Base-by-base conservation (phyloP, 2,797 vertebrate species). In the Pangasius krempfi region DNA sequence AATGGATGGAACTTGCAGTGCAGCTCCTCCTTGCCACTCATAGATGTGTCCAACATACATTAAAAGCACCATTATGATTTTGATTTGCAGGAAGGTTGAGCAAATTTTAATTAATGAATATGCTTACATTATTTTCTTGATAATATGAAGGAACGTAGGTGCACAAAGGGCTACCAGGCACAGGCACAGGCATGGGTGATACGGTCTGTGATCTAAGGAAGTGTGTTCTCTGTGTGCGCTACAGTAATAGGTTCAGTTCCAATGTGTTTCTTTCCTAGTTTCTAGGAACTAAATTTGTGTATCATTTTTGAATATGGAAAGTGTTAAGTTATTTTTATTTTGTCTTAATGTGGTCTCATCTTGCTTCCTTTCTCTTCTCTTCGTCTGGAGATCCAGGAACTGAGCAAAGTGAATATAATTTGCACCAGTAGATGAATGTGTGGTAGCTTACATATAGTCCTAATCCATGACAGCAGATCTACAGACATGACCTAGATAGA, bases 351-450 rank as follows among this genome's bases (percentile, higher is more conserved):
- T 22, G 52, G 18, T 64, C n/a, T 54, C 27, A 33, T 27, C 68
- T 14, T 50, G 47, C 47, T 52, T 12, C 33, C 44, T 62, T 20
- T 70, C 4, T 70, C 20, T 37, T 6, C 12, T 81, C 30, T 20
- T 44, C 44, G n/a, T 85, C 52, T 80, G 22, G 88, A 91, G 92
- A 90, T 94, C 93, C 94, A 86, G 73, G 88, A 82, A 92, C 85
- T 88, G 87, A 92, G 90, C 86, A 90, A 91, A 92, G 91, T 92
- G 92, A 93, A 92, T 94, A 92, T 93, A 92, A 94, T 94, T 92
- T 93, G 75, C 47, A 54, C 13, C 8, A 5, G 30, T 27, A 54
- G 16, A 76, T 52, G 68, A 84, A 80, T 66, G 76, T 66, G 37
- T 16, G 78, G 88, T 78, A 85, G 22, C 64, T 87, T 18, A 20